Base-by-base conservation (phyloP, 2,888 invertebrate genomes). In the Buathra laborator region DNA sequence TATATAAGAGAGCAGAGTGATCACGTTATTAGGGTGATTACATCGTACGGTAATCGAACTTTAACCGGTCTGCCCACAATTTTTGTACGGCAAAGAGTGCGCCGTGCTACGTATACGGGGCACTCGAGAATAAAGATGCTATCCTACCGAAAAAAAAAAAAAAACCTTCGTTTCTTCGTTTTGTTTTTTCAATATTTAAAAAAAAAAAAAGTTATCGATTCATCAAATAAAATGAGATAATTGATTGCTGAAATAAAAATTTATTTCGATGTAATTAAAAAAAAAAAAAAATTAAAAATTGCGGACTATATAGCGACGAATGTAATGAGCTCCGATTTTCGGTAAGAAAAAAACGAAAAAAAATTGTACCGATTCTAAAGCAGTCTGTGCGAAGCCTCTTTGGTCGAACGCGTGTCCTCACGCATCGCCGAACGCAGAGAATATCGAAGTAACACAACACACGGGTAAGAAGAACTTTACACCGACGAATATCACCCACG, bases 1-100 rank as follows among this genome's bases (percentile, higher is more conserved):
- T 82, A 29, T 67, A 68, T 67, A 68, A 48, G 80, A 75, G 48
- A 64, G 51, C 56, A 37, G 70, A 80, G 72, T 81, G 86, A 89
- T 88, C 87, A 86, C 81, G 86, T 87, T 89, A 89, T 89, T 87
- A 87, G 84, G 82, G 75, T 84, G 86, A 88, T 89, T 89, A 86
- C 81, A 84, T 84, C 86, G 87, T 85, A 77, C 76, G 79, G 81
- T 86, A 81, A 84, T 85, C 70, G 78, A 66, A 72, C 68, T 67
- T 74, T 85, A 66, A 81, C 72, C 78, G 83, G 72, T 81, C 71
- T 82, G 48, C 56, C 68, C 59, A 79, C 82, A 59, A 68, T 86
- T 79, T 82, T 83, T 44, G 43, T 77, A 72, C 71, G 46, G n/a
- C n/a, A 6, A 32, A 70, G 72, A 44, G 64, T 76, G 14, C 51